A percentile compares a stretch with the other conserved stretches of the same genome.
phyloP scores from a whole-genome alignment of 2,888 invertebrate species.

The Epistrophe eligans region DNA sequence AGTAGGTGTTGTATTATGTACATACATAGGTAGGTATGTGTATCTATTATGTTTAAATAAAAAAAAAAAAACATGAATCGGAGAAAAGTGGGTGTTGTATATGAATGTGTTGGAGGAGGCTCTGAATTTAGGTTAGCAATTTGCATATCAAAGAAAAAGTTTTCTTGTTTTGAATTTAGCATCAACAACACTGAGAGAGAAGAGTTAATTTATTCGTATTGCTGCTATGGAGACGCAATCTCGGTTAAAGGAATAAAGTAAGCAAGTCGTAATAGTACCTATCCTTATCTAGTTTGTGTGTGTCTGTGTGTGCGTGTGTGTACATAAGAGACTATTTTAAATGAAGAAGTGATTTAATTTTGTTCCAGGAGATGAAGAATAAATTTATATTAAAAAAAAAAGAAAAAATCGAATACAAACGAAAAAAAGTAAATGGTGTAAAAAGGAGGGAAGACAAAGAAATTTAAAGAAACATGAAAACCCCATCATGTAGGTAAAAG shows the following conservation, averaged over 20 bases:
- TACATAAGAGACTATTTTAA: neutral
- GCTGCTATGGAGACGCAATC: conserved; percentile 32
- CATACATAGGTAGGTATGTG: too few species aligned
- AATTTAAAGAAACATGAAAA: neutral
- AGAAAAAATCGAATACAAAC: conserved; percentile 6
- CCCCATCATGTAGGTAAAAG: neutral
- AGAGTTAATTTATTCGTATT: conserved; percentile 53
- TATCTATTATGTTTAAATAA: neutral
- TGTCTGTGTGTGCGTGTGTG: neutral
- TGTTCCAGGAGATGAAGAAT: conserved; percentile 4
- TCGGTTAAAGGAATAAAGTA: conserved; percentile 35
- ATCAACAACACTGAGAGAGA: conserved; percentile 3
- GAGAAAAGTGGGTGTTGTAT: neutral
- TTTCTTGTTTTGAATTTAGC: conserved; percentile 47
- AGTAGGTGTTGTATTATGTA: too few species aligned
- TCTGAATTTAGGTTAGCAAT: conserved; percentile 51
- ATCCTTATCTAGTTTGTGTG: neutral
- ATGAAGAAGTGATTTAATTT: conserved; percentile 38
- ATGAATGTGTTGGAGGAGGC: conserved; percentile 22
- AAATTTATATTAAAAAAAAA: conserved; percentile 1
- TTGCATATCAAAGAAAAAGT: conserved; percentile 63
- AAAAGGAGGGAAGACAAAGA: neutral
- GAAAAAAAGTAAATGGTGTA: conserved; percentile 1
- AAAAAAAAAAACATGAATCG: neutral
- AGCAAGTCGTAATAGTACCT: conserved; percentile 6